Evolutionary conservation across 2,888 invertebrate genomes (phyloP).

Genomic region (Gari tellinella): DNA sequence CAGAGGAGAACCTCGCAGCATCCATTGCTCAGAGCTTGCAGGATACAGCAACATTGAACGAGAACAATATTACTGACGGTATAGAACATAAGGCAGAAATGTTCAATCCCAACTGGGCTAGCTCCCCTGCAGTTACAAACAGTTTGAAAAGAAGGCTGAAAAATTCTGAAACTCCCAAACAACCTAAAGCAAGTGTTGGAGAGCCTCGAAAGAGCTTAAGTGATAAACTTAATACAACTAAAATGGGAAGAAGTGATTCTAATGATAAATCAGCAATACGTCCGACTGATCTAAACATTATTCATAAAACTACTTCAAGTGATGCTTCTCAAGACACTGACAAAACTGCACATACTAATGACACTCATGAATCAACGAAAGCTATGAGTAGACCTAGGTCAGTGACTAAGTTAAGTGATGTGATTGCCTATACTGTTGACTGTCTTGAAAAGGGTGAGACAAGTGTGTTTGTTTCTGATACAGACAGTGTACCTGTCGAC

Average conservation of each 20-base stretch:
- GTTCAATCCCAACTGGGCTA: background rate
- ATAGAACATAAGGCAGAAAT: too few species aligned
- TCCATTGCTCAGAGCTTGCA: slow-evolving; percentile 62
- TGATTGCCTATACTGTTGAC: slow-evolving; percentile 59
- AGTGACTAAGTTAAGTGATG: slow-evolving; percentile 47
- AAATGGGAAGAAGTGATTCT: slow-evolving; percentile 18
- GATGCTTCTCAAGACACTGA: background rate
- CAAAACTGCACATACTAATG: background rate
- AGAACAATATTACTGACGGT: too few species aligned
- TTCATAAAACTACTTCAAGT: background rate
- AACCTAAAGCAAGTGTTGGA: slow-evolving; percentile 23
- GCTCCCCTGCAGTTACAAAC: slow-evolving; percentile 1
- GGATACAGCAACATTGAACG: slow-evolving; percentile 8
- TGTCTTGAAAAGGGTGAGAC: slow-evolving; percentile 51
- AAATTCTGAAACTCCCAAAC: slow-evolving; percentile 9
- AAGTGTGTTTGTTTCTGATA: slow-evolving; percentile 4
- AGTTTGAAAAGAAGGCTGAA: slow-evolving; percentile 31
- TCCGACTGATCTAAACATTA: slow-evolving; percentile 38
- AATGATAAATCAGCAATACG: slow-evolving; percentile 31
- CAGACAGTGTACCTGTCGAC: slow-evolving; percentile 12
- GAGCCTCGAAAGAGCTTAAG: background rate
- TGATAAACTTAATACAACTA: background rate
- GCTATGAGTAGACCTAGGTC: slow-evolving; percentile 20
- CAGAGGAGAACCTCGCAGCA: slow-evolving; percentile 58
- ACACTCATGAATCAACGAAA: background rate